These are phyloP conservation scores for Dolichopus griseipennis DNA, from an alignment of 2,888 invertebrate genomes.

Conservation along the genomic window DNA sequence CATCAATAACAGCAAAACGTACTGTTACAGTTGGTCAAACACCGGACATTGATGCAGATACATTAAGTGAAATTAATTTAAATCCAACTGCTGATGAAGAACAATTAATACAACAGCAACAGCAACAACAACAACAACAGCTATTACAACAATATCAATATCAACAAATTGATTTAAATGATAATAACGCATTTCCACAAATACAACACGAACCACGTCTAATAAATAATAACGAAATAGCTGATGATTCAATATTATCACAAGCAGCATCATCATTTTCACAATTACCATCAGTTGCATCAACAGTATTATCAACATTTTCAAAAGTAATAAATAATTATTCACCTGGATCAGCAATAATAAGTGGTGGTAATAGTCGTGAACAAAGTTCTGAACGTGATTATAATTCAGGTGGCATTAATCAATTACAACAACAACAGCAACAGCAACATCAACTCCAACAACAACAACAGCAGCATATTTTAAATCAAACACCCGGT, in stretches of 20 bases:
- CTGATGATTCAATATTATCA: constrained; percentile 34
- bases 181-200: constrained; percentile 28
- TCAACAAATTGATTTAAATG: constrained; percentile 27
- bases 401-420: constrained; percentile 6
- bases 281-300: constrained; percentile 52
- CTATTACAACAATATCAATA: neutral
- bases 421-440: constrained; percentile 12
- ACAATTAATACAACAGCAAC: constrained; percentile 16
- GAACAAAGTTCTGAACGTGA: constrained; percentile 7
- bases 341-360: constrained; percentile 16
- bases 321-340: constrained; percentile 36
- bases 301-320: constrained; percentile 54
- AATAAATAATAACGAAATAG: constrained; percentile 13
- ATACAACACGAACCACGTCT: constrained; percentile 26
- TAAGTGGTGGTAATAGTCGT: constrained; percentile 12
- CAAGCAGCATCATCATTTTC: constrained; percentile 44
- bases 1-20: constrained; percentile 23
- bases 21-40: constrained; percentile 38
- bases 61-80: constrained; percentile 46
- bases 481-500: neutral
- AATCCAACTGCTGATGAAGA: constrained; percentile 30
- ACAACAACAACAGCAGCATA: neutral
- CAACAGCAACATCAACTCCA: constrained; percentile 8
- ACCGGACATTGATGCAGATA: constrained; percentile 43
- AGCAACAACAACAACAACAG: neutral